Conservation (phyloP, 2,797 vertebrate species). For the Phataginus tetradactyla region DNA sequence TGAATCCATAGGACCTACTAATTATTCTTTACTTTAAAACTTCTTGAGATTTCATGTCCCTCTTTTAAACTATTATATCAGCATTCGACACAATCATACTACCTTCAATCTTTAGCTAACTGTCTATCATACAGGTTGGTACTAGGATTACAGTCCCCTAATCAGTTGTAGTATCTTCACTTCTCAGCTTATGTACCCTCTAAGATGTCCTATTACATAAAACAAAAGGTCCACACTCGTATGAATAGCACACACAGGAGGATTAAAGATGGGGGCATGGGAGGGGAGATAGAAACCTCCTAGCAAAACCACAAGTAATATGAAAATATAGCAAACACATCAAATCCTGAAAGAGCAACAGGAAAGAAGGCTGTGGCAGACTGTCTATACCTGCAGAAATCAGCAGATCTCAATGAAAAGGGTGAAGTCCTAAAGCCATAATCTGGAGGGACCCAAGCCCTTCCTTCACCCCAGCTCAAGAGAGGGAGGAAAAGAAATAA, state of each 20-base stretch:
- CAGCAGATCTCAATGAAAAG: too few relatives aligned
- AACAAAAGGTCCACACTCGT: neutral
- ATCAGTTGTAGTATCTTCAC: neutral
- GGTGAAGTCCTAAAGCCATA: too few relatives aligned
- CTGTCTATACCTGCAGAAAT: too few relatives aligned
- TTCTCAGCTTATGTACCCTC: neutral
- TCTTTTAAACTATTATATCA: neutral
- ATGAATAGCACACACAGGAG: neutral
- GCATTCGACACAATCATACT: neutral
- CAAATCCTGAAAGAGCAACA: too few relatives aligned
- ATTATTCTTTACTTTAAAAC: neutral
- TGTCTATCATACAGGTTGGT: neutral
- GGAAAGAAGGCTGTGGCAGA: too few relatives aligned
- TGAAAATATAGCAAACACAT: too few relatives aligned
- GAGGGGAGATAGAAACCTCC: too few relatives aligned
- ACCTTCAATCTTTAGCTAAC: neutral
- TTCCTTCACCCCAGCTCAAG: too few relatives aligned
- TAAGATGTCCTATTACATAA: neutral
- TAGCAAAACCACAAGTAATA: too few relatives aligned
- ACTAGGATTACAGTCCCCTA: neutral
- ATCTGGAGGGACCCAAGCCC: too few relatives aligned
- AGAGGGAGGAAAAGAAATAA: too few relatives aligned
- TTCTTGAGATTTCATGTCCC: neutral
- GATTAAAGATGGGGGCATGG: too few relatives aligned
- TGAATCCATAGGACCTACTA: neutral